These are phyloP conservation scores for rabbit (Oryctolagus cuniculus) DNA, from an alignment of 2,113 vertebrate genomes.

Conservation along the genomic window DNA sequence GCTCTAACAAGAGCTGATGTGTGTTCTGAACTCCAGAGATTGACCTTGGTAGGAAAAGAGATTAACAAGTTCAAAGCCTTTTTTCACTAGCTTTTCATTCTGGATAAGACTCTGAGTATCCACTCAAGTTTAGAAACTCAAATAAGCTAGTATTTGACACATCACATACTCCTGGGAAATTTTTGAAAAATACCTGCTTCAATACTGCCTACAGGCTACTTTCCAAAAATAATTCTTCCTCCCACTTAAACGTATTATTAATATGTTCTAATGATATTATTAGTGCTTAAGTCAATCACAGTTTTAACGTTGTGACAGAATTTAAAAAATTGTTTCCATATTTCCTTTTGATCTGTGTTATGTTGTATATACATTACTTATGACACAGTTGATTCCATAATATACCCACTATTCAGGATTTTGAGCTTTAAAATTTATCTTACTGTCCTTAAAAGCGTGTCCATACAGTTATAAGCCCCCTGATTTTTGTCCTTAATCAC, in stretches of 20 bases:
- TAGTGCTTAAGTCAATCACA: constrained; percentile 51
- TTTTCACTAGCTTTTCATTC: constrained; percentile 23
- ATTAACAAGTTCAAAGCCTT: not conserved
- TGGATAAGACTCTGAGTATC: constrained; percentile 26
- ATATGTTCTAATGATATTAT: constrained; percentile 27
- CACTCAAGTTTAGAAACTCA: constrained; percentile 4
- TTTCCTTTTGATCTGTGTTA: not conserved
- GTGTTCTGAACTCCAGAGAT: not conserved
- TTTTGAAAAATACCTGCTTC: constrained; percentile 56
- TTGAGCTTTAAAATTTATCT: constrained; percentile 42
- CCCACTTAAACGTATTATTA: constrained; percentile 27
- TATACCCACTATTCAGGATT: not conserved
- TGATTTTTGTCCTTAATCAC: constrained; percentile 41
- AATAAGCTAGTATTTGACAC: constrained; percentile 14
- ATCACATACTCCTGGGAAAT: constrained; percentile 1
- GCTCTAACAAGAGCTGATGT: not conserved
- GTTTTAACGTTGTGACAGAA: constrained; percentile 45
- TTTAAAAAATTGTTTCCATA: constrained; percentile 42
- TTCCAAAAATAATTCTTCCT: constrained; percentile 45
- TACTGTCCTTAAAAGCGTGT: constrained; percentile 5
- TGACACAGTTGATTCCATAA: constrained; percentile 43
- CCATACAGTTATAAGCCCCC: not conserved
- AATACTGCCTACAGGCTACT: not conserved
- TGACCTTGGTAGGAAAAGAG: not conserved
- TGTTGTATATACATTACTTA: not conserved